A percentile compares a stretch with the other conserved stretches of the same genome.
These are phyloP conservation scores for Amazona ochrocephala DNA, from an alignment of 2,797 vertebrate genomes.

Conservation along the genomic window DNA sequence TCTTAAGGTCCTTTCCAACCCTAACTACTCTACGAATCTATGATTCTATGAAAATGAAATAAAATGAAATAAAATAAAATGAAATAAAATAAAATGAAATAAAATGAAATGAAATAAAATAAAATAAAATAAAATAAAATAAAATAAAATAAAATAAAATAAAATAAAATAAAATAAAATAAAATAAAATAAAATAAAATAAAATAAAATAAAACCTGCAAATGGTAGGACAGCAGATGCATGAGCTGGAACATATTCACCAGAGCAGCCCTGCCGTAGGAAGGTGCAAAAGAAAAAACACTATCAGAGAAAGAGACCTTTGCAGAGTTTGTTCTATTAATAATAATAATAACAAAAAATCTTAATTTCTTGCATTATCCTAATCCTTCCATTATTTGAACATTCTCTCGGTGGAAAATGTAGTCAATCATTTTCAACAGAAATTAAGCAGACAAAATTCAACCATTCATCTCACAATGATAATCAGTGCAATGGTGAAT, in stretches of 20 bases:
- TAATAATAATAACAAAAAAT: not conserved
- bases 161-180: too few relatives aligned
- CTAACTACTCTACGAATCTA: not conserved
- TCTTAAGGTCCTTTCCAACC: not conserved
- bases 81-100: too few relatives aligned
- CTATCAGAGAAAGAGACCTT: not conserved
- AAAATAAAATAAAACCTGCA: not conserved
- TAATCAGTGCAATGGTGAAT: not conserved
- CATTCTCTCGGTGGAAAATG: not conserved
- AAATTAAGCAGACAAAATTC: not conserved
- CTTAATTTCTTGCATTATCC: not conserved
- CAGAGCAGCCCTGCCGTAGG: not conserved
- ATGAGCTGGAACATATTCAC: conserved; percentile 17
- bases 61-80: not conserved
- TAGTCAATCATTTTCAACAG: not conserved
- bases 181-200: not conserved
- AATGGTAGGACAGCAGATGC: not conserved
- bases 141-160: not conserved
- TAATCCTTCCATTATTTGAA: not conserved
- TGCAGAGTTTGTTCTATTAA: not conserved
- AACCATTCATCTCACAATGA: not conserved
- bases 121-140: too few relatives aligned
- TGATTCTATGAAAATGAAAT: not conserved
- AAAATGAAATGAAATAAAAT: not conserved
- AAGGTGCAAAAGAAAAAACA: not conserved